phyloP scores from a whole-genome alignment of 2,888 invertebrate species.

The Scrobipalpa atriplicella region DNA sequence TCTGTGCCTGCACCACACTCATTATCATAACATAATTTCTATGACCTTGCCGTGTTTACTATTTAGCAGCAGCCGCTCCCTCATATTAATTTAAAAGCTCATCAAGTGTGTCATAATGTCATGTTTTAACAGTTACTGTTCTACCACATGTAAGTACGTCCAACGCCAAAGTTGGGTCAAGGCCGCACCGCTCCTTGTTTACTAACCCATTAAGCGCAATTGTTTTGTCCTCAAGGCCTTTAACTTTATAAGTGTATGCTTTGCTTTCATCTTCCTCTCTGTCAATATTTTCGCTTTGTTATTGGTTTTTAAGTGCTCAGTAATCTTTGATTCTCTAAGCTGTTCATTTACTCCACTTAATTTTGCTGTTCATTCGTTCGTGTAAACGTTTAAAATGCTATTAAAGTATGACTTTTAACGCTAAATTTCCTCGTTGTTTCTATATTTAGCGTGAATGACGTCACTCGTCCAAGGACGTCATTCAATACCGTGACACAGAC shows the following conservation, averaged over 20 bases:
- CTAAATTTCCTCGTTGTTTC: conserved; percentile 26
- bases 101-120: conserved; percentile 4
- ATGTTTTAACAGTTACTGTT: conserved; percentile 20
- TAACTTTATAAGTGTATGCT: conserved; percentile 30
- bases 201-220: conserved; percentile 66
- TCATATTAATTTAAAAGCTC: conserved; percentile 12
- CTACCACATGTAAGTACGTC: conserved; percentile 42
- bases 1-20: not conserved
- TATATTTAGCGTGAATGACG: conserved; percentile 32
- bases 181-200: conserved; percentile 69
- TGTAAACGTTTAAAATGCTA: not conserved
- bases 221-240: conserved; percentile 45
- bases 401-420: not conserved
- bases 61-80: conserved; percentile 17
- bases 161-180: conserved; percentile 57
- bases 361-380: not conserved
- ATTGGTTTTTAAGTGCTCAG: not conserved
- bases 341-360: not conserved
- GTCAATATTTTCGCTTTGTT: conserved; percentile 28
- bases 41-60: conserved; percentile 1
- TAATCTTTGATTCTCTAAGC: not conserved
- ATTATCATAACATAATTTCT: not conserved
- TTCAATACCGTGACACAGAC: conserved; percentile 20
- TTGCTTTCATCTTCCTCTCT: conserved; percentile 30
- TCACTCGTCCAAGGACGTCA: conserved; percentile 18